Percentiles rank a stretch among this genome's conserved stretches.
phyloP scores from a whole-genome alignment of 2,113 vertebrate species.

The Oplegnathus fasciatus region DNA sequence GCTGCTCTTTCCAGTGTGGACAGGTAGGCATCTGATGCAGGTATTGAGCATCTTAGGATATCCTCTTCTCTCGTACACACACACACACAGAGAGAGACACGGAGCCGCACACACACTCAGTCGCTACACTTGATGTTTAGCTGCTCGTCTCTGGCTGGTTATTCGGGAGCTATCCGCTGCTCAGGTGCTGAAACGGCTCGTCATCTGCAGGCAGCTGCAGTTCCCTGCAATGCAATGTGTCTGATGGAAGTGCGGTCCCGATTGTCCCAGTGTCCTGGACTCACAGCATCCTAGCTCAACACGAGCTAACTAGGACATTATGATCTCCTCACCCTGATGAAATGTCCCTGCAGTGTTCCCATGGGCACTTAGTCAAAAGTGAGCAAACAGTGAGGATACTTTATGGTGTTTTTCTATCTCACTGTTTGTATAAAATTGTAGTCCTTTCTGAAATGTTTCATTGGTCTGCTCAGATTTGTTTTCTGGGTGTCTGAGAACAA shows the following conservation, averaged over 20 bases:
- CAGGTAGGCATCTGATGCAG: constrained; percentile 61
- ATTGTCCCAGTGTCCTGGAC: constrained; percentile 25
- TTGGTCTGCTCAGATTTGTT: neutral
- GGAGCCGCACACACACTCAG: constrained; percentile 23
- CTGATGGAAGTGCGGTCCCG: constrained; percentile 14
- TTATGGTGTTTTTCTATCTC: neutral
- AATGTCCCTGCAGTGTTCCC: constrained; percentile 31
- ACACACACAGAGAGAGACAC: neutral
- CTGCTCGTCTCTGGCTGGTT: constrained; percentile 15
- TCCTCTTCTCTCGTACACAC: constrained; percentile 38
- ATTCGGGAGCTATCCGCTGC: constrained; percentile 66
- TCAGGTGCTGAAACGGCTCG: constrained; percentile 72
- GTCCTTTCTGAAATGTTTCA: neutral
- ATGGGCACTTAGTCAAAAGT: constrained; percentile 25
- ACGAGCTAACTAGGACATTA: constrained; percentile 16
- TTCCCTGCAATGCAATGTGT: constrained; percentile 42
- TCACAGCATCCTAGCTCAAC: constrained; percentile 5
- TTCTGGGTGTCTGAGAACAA: constrained; percentile 6
- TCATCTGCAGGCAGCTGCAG: constrained; percentile 42
- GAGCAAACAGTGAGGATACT: constrained; percentile 9
- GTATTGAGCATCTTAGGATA: constrained; percentile 50
- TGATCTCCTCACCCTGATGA: constrained; percentile 35
- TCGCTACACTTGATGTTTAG: constrained; percentile 29
- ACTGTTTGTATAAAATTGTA: neutral
- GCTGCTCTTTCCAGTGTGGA: neutral